These are phyloP conservation scores for Sinocyclocheilus grahami DNA, from an alignment of 2,113 vertebrate species.

Conservation along the genomic window DNA sequence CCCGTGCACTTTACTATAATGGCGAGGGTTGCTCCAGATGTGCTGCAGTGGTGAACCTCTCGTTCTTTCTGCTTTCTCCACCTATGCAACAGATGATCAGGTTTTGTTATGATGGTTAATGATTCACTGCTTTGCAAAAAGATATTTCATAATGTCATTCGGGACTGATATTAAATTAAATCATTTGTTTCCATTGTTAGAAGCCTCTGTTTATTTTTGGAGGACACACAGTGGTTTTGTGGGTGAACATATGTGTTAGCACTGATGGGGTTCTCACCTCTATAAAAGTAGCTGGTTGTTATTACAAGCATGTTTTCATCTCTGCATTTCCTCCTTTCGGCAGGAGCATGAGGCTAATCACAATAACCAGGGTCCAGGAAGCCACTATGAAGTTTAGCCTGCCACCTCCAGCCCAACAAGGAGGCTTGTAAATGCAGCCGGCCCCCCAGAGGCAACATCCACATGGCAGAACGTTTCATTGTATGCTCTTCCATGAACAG, in stretches of 20 bases:
- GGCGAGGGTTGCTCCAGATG: neutral
- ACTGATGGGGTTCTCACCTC: slow-evolving; percentile 47
- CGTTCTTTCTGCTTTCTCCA: neutral
- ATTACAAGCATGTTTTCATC: slow-evolving; percentile 49
- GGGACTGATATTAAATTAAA: neutral
- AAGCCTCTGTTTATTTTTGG: slow-evolving; percentile 11
- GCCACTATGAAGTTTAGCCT: slow-evolving; percentile 55
- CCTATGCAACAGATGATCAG: neutral
- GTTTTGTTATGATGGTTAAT: neutral
- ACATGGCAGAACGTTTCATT: slow-evolving; percentile 53
- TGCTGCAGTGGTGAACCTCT: neutral
- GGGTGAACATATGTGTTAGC: slow-evolving; percentile 28
- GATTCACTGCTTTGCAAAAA: neutral
- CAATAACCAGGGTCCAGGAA: slow-evolving; percentile 70
- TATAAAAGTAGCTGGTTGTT: slow-evolving; percentile 63
- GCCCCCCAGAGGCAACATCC: slow-evolving; percentile 65
- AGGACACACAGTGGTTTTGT: slow-evolving; percentile 16
- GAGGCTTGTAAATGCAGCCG: slow-evolving; percentile 58
- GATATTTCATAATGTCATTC: neutral
- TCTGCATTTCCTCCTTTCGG: slow-evolving; percentile 62
- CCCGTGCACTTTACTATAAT: neutral
- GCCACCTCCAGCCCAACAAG: slow-evolving; percentile 54
- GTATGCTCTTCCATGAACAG: slow-evolving; percentile 56
- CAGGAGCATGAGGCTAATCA: slow-evolving; percentile 60
- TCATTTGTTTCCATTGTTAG: neutral